Evolutionary conservation across 2,797 vertebrate genomes (phyloP).

Genomic region (Poecilia velifera): DNA sequence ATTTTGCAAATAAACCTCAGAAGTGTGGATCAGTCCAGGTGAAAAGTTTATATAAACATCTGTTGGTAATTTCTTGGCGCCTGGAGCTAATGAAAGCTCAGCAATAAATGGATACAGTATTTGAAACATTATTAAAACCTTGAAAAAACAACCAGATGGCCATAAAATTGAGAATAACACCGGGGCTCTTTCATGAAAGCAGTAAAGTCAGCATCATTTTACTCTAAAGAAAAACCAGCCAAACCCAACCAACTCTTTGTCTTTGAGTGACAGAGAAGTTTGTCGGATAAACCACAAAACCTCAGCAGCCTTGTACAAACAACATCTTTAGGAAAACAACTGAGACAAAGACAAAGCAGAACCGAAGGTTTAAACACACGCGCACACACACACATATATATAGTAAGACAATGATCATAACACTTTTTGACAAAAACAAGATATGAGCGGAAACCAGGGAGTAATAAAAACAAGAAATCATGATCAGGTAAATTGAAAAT

Average conservation of each 20-base stretch:
- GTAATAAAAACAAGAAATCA: slow-evolving; percentile 59
- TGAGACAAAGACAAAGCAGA: slow-evolving; percentile 38
- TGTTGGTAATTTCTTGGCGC: slow-evolving; percentile 72
- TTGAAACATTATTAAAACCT: slow-evolving; percentile 77
- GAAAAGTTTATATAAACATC: slow-evolving; percentile 75
- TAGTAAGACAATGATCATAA: slow-evolving; percentile 43
- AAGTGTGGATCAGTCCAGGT: slow-evolving; percentile 63
- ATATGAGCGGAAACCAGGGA: slow-evolving; percentile 59
- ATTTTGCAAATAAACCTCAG: slow-evolving; percentile 59
- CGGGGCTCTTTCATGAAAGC: slow-evolving; percentile 60
- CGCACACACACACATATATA: too few relatives aligned
- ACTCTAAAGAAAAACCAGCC: slow-evolving; percentile 61
- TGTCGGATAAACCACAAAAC: slow-evolving; percentile 38
- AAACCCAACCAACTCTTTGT: slow-evolving; percentile 53
- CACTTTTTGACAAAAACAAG: slow-evolving; percentile 70
- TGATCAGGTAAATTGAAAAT: slow-evolving; percentile 58
- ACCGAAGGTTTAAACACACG: slow-evolving; percentile 33
- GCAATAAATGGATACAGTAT: slow-evolving; percentile 75
- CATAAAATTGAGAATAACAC: slow-evolving; percentile 72
- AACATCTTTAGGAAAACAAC: slow-evolving; percentile 39
- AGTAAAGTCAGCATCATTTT: slow-evolving; percentile 70
- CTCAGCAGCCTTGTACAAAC: slow-evolving; percentile 38
- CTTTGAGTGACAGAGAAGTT: slow-evolving; percentile 33
- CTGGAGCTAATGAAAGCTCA: slow-evolving; percentile 75
- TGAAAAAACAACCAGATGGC: slow-evolving; percentile 67